Percentiles rank a stretch among this genome's conserved stretches.
These are phyloP conservation scores for Rhynchopsitta pachyrhyncha DNA, from an alignment of 2,113 vertebrate genomes.

Conservation along the genomic window DNA sequence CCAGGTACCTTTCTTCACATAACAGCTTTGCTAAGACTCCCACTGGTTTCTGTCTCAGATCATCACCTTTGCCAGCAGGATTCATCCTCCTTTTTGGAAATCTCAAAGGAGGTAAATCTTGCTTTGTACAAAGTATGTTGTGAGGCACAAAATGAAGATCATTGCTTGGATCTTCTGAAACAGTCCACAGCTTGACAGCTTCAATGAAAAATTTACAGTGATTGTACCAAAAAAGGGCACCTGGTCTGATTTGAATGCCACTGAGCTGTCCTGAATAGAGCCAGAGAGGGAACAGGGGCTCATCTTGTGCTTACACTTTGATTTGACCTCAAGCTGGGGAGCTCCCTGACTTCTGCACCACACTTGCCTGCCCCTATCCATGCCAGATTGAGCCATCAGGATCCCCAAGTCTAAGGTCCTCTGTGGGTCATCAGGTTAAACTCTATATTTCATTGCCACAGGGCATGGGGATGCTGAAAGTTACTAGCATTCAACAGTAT, in stretches of 20 bases:
- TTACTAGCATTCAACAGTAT: neutral
- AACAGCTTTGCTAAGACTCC: neutral
- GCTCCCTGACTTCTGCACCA: neutral
- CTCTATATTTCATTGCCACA: neutral
- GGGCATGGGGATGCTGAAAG: neutral
- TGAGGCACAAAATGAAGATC: neutral
- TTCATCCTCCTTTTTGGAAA: neutral
- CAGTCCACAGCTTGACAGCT: neutral
- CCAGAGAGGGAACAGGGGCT: neutral
- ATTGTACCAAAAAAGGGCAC: neutral
- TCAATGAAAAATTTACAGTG: neutral
- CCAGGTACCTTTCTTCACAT: neutral
- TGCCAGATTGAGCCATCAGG: neutral
- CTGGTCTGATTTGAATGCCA: neutral
- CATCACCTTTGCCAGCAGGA: neutral
- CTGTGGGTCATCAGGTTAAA: neutral
- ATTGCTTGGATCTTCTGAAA: neutral
- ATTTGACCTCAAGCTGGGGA: neutral
- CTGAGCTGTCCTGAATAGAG: neutral
- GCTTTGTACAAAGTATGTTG: neutral
- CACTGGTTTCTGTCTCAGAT: neutral
- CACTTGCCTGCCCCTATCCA: neutral
- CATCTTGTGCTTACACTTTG: fast-evolving
- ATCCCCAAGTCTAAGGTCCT: neutral
- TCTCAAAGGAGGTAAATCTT: neutral